Percentiles rank a stretch among this genome's conserved stretches.
Evolutionary conservation across 2,113 vertebrate species (phyloP).

Genomic region (Salminus brasiliensis): DNA sequence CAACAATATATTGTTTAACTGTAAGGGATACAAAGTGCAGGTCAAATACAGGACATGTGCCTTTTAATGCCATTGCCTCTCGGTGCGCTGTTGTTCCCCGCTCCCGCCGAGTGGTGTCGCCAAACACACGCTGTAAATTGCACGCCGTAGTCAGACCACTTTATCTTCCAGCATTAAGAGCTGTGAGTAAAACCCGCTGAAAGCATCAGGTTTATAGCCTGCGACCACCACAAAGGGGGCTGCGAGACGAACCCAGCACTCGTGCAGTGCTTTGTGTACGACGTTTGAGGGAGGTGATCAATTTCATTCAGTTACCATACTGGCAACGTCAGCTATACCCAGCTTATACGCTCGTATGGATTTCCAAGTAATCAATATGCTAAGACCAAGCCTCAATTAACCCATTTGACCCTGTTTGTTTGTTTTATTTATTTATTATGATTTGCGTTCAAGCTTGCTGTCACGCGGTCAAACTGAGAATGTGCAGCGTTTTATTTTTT

Average conservation of each 20-base stretch:
- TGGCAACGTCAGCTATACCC: too few species aligned
- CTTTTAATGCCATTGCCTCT: too few species aligned
- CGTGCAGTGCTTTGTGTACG: too few species aligned
- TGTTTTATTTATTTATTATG: not conserved
- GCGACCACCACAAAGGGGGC: not conserved
- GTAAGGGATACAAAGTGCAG: too few species aligned
- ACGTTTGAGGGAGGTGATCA: too few species aligned
- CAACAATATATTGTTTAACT: too few species aligned
- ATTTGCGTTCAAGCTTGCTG: too few species aligned
- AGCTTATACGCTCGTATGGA: not conserved
- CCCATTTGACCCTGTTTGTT: too few species aligned
- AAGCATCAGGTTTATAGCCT: not conserved
- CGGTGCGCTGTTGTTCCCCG: not conserved
- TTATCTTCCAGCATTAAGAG: not conserved
- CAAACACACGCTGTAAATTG: constrained; percentile 42
- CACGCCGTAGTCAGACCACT: not conserved
- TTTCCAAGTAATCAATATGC: not conserved
- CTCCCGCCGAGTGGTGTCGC: constrained; percentile 47
- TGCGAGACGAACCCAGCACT: not conserved
- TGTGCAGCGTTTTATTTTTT: not conserved
- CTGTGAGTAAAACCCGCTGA: not conserved
- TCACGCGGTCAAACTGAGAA: too few species aligned
- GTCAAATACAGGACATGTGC: too few species aligned
- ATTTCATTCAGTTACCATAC: too few species aligned
- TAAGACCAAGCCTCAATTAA: not conserved